phyloP scores from a whole-genome alignment of 2,113 vertebrate genomes.

The Peromyscus maniculatus region DNA sequence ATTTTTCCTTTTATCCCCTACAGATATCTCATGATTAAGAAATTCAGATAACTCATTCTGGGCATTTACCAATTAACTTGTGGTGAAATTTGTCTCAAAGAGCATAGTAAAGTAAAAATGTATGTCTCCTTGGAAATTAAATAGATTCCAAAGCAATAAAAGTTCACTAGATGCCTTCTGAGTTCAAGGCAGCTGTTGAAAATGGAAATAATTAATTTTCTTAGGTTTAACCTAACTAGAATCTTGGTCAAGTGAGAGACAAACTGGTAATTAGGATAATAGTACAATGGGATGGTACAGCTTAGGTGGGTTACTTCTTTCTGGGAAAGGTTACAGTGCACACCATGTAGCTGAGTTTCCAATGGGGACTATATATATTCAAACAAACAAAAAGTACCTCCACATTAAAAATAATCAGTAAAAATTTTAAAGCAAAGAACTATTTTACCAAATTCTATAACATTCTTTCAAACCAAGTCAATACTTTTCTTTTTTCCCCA shows the following conservation, averaged over 20 bases:
- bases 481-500: not conserved
- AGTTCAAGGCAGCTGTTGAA: not conserved
- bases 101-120: not conserved
- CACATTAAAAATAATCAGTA: not conserved
- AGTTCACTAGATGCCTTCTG: not conserved
- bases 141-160: not conserved
- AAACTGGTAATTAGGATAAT: not conserved
- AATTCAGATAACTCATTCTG: not conserved
- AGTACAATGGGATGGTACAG: accelerated
- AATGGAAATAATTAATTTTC: not conserved
- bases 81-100: not conserved
- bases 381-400: not conserved
- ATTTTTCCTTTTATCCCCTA: not conserved
- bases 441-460: not conserved
- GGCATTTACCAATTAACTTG: not conserved
- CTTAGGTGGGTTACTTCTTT: accelerated
- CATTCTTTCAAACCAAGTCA: slow-evolving; percentile 2
- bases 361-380: not conserved
- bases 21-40: not conserved
- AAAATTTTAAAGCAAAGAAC: not conserved
- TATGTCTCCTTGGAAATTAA: not conserved
- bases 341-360: not conserved
- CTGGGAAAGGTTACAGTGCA: not conserved
- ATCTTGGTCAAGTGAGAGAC: not conserved
- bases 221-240: not conserved